Percentiles rank a stretch among this genome's conserved stretches.
These are phyloP conservation scores for Myotis brandtii DNA, from an alignment of 2,113 vertebrate species.

Conservation along the genomic window DNA sequence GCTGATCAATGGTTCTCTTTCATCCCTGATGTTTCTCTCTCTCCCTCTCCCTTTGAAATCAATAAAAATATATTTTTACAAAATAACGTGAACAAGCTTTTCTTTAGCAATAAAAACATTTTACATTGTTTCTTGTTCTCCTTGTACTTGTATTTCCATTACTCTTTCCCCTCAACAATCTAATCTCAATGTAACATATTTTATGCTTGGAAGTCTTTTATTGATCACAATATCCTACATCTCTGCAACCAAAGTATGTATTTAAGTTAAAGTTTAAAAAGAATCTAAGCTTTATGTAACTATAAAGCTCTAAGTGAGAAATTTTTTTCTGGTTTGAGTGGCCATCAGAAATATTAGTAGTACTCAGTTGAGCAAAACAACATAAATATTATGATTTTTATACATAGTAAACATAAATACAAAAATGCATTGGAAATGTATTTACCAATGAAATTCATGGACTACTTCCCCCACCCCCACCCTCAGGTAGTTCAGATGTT, in stretches of 20 bases:
- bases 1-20: too few relatives aligned
- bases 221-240: not conserved
- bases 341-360: not conserved
- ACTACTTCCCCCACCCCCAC: not conserved
- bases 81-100: not conserved
- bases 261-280: not conserved
- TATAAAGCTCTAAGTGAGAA: not conserved
- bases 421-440: not conserved
- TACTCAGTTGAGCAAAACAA: not conserved
- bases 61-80: too few relatives aligned
- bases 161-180: not conserved
- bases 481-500: not conserved
- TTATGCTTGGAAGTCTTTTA: not conserved
- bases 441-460: not conserved
- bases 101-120: not conserved
- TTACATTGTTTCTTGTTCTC: not conserved
- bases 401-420: not conserved
- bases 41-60: too few relatives aligned
- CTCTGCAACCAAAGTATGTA: constrained; percentile 5
- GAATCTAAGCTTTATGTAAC: not conserved
- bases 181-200: not conserved
- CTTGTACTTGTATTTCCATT: not conserved
- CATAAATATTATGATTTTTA: not conserved
- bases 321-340: not conserved
- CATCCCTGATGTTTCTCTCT: too few relatives aligned